Percentiles rank a stretch among this genome's conserved stretches.
These are phyloP conservation scores for Hydrocynus forskahlii DNA, from an alignment of 2,797 vertebrate species.

Conservation along the genomic window DNA sequence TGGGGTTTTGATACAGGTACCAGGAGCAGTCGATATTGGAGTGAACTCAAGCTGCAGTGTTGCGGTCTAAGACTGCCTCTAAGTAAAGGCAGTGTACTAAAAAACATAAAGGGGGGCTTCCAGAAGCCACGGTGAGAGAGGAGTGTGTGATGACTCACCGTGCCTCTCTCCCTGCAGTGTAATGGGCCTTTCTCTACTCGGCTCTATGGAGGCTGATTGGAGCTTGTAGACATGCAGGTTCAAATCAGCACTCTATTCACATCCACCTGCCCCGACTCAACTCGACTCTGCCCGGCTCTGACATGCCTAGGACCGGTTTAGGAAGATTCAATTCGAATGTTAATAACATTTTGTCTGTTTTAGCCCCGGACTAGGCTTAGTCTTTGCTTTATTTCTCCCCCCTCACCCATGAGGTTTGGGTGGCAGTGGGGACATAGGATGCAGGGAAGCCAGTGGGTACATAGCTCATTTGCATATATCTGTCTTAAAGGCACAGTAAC, in stretches of 20 bases:
- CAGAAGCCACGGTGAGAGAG: background rate
- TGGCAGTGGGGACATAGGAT: no score
- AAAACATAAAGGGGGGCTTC: background rate
- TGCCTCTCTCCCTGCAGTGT: conserved; percentile 16
- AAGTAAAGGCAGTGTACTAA: background rate
- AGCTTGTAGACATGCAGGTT: conserved; percentile 52
- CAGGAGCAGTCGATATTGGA: no score
- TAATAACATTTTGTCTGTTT: no score
- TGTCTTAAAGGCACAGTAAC: no score
- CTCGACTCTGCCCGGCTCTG: conserved; percentile 8
- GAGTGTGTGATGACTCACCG: conserved; percentile 26
- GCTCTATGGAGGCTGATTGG: conserved; percentile 63
- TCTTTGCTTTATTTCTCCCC: no score
- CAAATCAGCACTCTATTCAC: conserved; percentile 65
- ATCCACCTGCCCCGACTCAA: conserved; percentile 40
- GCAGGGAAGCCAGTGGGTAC: no score
- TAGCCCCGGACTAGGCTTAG: no score
- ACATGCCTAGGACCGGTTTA: conserved; percentile 19
- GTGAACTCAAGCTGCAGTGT: no score
- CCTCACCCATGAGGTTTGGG: no score
- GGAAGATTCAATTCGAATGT: no score
- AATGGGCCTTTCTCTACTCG: conserved; percentile 24
- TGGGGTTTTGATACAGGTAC: no score
- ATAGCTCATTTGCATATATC: no score
- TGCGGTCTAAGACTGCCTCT: background rate